Percentiles rank a stretch among this genome's conserved stretches.
Evolutionary conservation across 2,113 vertebrate species (phyloP).

Genomic region (Tupaia chinensis): DNA sequence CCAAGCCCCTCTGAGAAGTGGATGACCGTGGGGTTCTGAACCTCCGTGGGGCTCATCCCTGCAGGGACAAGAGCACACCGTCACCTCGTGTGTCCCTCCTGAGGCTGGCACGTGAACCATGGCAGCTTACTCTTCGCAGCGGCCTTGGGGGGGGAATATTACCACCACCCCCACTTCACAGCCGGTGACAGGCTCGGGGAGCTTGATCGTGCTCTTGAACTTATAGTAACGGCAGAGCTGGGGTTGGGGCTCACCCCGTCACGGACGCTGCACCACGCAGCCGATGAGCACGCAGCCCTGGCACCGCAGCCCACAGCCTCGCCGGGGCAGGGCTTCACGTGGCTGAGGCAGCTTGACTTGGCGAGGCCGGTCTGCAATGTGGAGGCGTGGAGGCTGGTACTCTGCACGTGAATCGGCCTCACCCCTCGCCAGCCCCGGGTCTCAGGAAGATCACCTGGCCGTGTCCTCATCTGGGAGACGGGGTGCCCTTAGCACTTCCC

Average conservation of each 20-base stretch:
- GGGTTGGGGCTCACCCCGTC: background rate
- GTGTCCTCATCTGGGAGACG: background rate
- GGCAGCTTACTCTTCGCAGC: background rate
- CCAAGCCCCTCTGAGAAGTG: background rate
- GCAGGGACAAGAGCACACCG: background rate
- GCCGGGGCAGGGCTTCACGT: accelerated
- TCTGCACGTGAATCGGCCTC: background rate
- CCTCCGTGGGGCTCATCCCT: background rate
- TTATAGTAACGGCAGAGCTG: background rate
- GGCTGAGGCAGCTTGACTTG: background rate
- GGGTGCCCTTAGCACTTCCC: background rate
- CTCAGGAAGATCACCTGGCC: background rate
- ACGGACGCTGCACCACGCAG: too few species aligned
- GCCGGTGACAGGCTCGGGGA: background rate
- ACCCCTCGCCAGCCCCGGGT: background rate
- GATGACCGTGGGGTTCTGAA: too few species aligned
- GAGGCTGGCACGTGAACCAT: background rate
- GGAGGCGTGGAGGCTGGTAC: background rate
- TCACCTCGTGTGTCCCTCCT: accelerated
- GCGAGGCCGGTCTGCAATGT: background rate
- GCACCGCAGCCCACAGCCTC: background rate
- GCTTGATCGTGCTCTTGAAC: background rate
- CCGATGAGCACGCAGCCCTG: too few species aligned
- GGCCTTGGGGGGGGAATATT: background rate
- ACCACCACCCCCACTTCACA: background rate